A percentile compares a stretch with the other conserved stretches of the same genome.
These are phyloP conservation scores for Mus musculus DNA, from an alignment of 2,113 vertebrate genomes.

Conservation along the genomic window DNA sequence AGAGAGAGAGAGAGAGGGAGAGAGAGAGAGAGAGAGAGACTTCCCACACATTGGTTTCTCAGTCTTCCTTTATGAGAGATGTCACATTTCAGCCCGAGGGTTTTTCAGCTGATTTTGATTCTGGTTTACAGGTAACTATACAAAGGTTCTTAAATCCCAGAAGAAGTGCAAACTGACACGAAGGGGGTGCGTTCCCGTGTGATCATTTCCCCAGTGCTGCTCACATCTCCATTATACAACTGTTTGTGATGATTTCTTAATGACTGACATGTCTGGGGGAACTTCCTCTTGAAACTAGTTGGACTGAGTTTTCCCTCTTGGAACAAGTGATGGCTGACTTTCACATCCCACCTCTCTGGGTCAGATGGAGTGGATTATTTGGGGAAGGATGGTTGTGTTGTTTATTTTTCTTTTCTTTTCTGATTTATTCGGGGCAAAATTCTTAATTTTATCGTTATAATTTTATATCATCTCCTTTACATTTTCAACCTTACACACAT, in stretches of 20 bases:
- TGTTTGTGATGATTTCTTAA: not conserved
- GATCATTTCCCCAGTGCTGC: not conserved
- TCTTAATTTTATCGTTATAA: not conserved
- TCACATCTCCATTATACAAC: not conserved
- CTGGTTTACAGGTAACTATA: constrained; percentile 13
- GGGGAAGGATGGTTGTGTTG: not conserved
- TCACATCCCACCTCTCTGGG: not conserved
- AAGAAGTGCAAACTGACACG: constrained; percentile 45
- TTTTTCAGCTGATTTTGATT: constrained; percentile 4
- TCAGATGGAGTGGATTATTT: not conserved
- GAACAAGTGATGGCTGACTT: not conserved
- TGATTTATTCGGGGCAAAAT: not conserved
- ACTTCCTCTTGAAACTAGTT: not conserved
- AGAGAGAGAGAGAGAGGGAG: too few species aligned
- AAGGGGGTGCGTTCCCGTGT: not conserved
- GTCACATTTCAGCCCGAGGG: not conserved
- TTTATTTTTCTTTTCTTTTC: not conserved
- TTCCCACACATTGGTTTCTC: constrained; percentile 13
- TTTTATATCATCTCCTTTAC: not conserved
- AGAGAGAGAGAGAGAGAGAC: not conserved
- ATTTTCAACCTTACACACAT: not conserved
- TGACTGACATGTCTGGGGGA: not conserved
- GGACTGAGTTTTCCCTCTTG: not conserved
- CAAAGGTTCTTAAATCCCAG: constrained; percentile 50
- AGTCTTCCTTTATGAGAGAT: constrained; percentile 19